Conservation (phyloP, 2,113 vertebrate genomes). For the Vireo altiloquus region DNA sequence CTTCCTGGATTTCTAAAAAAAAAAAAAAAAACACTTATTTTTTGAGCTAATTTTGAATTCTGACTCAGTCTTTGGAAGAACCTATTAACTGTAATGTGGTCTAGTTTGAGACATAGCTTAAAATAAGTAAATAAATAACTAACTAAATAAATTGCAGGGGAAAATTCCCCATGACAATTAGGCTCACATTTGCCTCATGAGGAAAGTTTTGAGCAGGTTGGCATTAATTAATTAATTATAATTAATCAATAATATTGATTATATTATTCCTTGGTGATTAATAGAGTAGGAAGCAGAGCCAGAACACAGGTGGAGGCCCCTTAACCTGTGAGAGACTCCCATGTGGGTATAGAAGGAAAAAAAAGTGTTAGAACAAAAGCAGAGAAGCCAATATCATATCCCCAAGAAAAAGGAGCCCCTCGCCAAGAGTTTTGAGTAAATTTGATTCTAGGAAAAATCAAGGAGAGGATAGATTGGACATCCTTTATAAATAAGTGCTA, state of each 20-base stretch:
- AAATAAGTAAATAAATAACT: not conserved
- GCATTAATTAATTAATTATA: no score
- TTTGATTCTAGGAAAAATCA: not conserved
- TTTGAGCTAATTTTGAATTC: not conserved
- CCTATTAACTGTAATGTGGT: not conserved
- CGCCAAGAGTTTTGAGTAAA: not conserved
- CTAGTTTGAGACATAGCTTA: not conserved
- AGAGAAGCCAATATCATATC: not conserved
- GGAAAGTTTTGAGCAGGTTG: not conserved
- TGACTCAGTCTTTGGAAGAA: not conserved
- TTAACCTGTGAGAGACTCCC: not conserved
- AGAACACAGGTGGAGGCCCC: rapidly evolving
- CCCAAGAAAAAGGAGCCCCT: not conserved
- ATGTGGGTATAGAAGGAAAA: not conserved
- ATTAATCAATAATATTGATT: no score
- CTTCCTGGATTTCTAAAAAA: not conserved
- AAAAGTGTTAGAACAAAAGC: not conserved
- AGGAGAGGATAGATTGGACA: not conserved
- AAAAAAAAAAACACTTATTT: not conserved
- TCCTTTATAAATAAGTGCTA: not conserved
- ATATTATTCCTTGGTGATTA: not conserved
- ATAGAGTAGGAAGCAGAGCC: not conserved
- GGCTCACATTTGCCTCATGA: not conserved
- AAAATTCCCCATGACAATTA: not conserved
- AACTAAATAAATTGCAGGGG: no score